Evolutionary conservation across 2,888 invertebrate genomes (phyloP), one percentile per base, ranked within the genome.

Genomic region (Drosophila cracens): DNA sequence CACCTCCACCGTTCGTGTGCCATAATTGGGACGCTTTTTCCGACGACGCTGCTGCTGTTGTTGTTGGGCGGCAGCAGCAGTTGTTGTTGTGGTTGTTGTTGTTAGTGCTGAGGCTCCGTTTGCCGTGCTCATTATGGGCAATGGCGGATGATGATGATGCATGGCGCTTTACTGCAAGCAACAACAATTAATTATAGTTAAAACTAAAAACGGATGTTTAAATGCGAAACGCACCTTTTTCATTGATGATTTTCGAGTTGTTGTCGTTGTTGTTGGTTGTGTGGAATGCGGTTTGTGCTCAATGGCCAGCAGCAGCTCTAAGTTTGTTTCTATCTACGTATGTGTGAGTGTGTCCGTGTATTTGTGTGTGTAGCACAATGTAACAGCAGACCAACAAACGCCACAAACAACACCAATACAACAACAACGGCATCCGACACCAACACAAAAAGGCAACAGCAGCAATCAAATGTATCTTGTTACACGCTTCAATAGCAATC

Each of bases 1-100:
- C 49, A 99, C 96, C 89, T 98, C 97, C 63, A 98, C 97, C 0
- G 92, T 92, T 25, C 93, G 92, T 11, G 92, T 93, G 11, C 95
- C 95, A 90, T 95, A 95, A 81, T 94, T 94, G 27, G 95, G 94
- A n/a, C 95, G 94, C 92, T 95, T 95, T 90, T 95, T 95, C 29
- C 95, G 93, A 62, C 95, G 93, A 51, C 95, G 93, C 51, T 94
- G 93, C 16, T 92, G 92, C 6, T 91, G 89, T 53, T 59, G 74
- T 31, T 54, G 54, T n/a, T 18, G 27, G 36, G 73, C 43, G 5
- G 83, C 33, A n/a, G 85, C 5, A 21, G 69, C 34, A 11, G 48
- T 27, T 21, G 68, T 5, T 40, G 71, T 51, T 43, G 53, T 48
- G 4, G 60, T 25, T 54, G 75, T 10, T 49, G 75, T 27, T 25